phyloP scores from a whole-genome alignment of 2,113 vertebrate species.

The Hepsetus odoe region DNA sequence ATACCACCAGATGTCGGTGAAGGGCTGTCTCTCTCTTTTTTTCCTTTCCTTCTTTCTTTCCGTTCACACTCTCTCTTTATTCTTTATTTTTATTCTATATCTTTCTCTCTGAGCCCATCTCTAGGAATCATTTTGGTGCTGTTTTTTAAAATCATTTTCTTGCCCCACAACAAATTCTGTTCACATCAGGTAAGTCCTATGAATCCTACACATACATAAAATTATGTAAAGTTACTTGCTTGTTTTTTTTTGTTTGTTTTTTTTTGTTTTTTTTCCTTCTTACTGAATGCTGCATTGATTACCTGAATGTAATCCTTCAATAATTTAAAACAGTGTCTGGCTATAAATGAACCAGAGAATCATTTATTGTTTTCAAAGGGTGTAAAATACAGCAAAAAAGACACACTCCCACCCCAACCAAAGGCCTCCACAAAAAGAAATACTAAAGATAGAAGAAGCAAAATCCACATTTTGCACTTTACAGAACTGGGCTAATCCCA shows the following conservation, averaged over 20 bases:
- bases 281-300: not conserved
- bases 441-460: no score
- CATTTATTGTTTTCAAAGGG: no score
- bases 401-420: no score
- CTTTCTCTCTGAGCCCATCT: not conserved
- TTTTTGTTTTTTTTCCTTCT: not conserved
- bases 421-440: no score
- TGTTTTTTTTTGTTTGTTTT: not conserved
- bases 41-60: not conserved
- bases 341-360: no score
- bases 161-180: not conserved
- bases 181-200: not conserved
- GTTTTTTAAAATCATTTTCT: not conserved
- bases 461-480: no score
- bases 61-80: not conserved
- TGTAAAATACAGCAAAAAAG: no score
- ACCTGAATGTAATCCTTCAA: no score
- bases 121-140: not conserved
- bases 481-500: no score
- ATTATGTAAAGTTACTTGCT: not conserved
- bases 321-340: no score
- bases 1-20: conserved; percentile 52
- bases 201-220: not conserved
- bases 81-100: not conserved
- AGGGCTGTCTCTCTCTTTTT: not conserved